Conservation (phyloP, 92 coral and sea anemone genomes). For the Epizoanthus scotinus region DNA sequence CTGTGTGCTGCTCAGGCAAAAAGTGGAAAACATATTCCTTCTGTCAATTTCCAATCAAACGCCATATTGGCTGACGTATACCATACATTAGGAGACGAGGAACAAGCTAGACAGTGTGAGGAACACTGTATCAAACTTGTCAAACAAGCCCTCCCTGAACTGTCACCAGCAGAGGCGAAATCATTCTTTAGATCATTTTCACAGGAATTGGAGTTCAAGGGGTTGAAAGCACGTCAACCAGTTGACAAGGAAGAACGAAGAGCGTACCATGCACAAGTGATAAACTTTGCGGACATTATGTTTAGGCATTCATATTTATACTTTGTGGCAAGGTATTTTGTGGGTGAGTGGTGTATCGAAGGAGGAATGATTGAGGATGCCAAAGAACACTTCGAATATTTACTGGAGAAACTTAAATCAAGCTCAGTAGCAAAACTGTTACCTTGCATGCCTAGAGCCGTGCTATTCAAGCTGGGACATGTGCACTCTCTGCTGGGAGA, state of each 20-base stretch:
- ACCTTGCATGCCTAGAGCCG: background rate
- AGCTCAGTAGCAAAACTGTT: background rate
- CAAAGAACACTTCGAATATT: background rate
- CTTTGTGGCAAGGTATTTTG: background rate
- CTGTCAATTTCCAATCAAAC: background rate
- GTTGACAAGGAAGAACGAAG: background rate
- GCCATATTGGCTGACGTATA: background rate
- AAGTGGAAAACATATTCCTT: background rate
- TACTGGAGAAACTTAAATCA: background rate
- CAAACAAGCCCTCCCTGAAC: conserved; percentile 10
- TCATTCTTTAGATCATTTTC: background rate
- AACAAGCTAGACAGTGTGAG: background rate
- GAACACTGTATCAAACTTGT: conserved; percentile 2
- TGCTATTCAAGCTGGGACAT: conserved; percentile 1
- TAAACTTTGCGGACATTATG: background rate
- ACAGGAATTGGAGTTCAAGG: too few relatives aligned
- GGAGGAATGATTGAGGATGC: background rate
- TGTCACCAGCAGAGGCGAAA: background rate
- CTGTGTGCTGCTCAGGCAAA: background rate
- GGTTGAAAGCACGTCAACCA: too few relatives aligned
- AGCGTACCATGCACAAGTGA: background rate
- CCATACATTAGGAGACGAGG: background rate
- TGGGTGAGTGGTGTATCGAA: background rate
- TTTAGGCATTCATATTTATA: background rate
- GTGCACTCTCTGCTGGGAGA: background rate